A percentile compares a stretch with the other conserved stretches of the same genome.
phyloP scores from a whole-genome alignment of 2,797 vertebrate genomes.

The Microctenopoma steveboyesi region DNA sequence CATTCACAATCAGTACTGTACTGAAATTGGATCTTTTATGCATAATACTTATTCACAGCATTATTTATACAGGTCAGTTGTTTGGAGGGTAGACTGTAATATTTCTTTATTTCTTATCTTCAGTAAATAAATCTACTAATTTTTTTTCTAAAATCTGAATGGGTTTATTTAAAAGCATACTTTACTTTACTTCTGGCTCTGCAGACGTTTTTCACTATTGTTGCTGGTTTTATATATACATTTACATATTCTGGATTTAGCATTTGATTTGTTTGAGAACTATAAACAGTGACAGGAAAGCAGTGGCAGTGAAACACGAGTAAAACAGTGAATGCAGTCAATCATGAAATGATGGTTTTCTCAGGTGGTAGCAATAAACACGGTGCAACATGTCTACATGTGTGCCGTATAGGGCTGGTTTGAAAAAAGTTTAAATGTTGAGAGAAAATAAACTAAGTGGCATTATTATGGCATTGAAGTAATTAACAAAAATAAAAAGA shows the following conservation, averaged over 20 bases:
- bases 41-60: neutral
- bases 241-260: neutral
- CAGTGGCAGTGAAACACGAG: neutral
- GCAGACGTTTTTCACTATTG: neutral
- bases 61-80: too few species aligned
- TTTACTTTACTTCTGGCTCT: too few species aligned
- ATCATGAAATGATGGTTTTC: constrained; percentile 11
- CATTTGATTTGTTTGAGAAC: too few species aligned
- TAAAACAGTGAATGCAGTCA: neutral
- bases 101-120: too few species aligned
- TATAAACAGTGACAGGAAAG: neutral
- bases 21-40: neutral
- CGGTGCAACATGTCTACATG: neutral
- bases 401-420: neutral
- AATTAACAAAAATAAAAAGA: neutral
- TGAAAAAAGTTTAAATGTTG: neutral
- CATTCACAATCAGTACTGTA: neutral
- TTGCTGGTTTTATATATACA: neutral
- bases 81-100: too few species aligned
- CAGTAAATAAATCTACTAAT: neutral
- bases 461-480: neutral
- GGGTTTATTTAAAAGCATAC: too few species aligned
- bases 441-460: neutral
- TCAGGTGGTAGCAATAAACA: neutral
- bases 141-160: neutral